Percentiles rank a stretch among this genome's conserved stretches.
Evolutionary conservation across 2,113 vertebrate species (phyloP).

Genomic region (Lota lota): DNA sequence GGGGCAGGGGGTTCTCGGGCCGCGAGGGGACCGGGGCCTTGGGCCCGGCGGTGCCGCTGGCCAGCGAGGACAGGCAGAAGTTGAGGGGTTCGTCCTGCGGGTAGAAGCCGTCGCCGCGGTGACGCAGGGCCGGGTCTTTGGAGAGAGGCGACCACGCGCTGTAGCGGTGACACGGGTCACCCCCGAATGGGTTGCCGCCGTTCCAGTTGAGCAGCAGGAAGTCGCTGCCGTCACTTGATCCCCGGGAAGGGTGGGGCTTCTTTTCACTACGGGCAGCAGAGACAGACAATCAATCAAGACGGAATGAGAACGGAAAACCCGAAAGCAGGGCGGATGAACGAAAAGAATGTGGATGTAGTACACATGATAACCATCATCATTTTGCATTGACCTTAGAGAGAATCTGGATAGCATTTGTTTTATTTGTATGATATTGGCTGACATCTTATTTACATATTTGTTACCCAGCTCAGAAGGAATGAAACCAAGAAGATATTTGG

Average conservation of each 20-base stretch:
- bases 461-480: no score
- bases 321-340: no score
- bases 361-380: no score
- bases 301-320: no score
- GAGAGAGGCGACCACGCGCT: conserved; percentile 76
- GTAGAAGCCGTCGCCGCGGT: conserved; percentile 67
- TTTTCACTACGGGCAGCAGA: conserved; percentile 38
- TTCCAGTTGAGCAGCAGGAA: conserved; percentile 42
- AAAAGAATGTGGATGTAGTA: no score
- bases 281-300: no score
- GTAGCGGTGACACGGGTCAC: conserved; percentile 67
- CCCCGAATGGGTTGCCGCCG: conserved; percentile 58
- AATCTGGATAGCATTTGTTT: no score
- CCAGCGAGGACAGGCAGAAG: conserved; percentile 70
- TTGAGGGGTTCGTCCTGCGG: conserved; percentile 68
- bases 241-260: conserved; percentile 28
- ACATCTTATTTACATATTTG: no score
- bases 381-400: no score
- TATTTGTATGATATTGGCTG: no score
- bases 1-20: not conserved
- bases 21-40: conserved; percentile 42
- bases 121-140: conserved; percentile 69
- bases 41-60: conserved; percentile 64
- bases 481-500: no score
- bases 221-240: conserved; percentile 71